A percentile compares a stretch with the other conserved stretches of the same genome.
Conservation (phyloP, 2,888 invertebrate species). For the Flexamia atlantica region DNA sequence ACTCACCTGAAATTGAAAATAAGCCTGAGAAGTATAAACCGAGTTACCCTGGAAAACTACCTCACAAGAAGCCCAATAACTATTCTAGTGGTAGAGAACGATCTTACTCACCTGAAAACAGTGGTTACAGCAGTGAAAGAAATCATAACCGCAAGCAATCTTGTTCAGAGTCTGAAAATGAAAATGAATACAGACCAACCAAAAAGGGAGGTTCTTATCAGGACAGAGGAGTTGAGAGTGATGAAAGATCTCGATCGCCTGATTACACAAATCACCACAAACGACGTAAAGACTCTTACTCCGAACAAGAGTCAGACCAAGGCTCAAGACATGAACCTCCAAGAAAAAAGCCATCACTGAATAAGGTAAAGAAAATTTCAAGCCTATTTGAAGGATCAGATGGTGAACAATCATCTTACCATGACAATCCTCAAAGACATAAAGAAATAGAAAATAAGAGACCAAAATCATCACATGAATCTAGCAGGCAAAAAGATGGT, state of each 20-base stretch:
- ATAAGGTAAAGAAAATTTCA: conserved; percentile 40
- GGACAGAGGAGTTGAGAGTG: not conserved
- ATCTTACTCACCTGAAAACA: not conserved
- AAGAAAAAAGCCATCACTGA: not conserved
- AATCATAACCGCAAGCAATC: conserved; percentile 1
- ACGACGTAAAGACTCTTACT: conserved; percentile 23
- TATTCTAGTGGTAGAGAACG: not conserved
- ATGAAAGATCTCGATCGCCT: conserved; percentile 18
- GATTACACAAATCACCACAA: not conserved
- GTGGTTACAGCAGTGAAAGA: not conserved
- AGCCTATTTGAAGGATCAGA: conserved; percentile 51
- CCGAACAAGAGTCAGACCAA: conserved; percentile 5
- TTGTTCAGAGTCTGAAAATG: conserved; percentile 9
- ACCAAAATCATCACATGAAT: not conserved
- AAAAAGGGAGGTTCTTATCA: not conserved
- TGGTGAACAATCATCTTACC: conserved; percentile 4
- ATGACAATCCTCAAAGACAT: not conserved
- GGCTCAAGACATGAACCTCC: conserved; percentile 10
- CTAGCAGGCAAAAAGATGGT: not conserved
- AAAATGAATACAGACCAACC: conserved; percentile 41
- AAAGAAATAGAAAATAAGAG: conserved; percentile 13
- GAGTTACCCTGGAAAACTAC: not conserved
- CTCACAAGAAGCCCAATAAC: not conserved
- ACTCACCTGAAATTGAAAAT: conserved; percentile 3
- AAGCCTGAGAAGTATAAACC: conserved; percentile 18